phyloP scores from a whole-genome alignment of 2,888 invertebrate species.

The Zeuzera pyrina region DNA sequence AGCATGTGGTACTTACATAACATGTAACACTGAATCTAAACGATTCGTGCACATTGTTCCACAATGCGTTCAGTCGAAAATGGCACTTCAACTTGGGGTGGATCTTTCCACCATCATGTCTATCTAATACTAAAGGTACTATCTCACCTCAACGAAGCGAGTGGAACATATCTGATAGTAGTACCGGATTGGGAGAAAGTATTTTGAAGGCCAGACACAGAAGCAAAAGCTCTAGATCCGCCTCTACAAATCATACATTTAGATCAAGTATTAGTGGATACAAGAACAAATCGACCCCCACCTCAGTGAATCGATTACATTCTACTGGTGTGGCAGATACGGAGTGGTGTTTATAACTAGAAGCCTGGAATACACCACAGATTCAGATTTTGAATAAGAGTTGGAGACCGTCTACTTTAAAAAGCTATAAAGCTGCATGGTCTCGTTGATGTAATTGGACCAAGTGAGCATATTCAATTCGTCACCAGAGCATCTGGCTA shows the following conservation, averaged over 20 bases:
- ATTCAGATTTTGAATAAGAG: too few relatives aligned
- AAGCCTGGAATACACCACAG: too few relatives aligned
- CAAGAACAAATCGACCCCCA: constrained; percentile 9
- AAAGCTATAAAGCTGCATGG: too few relatives aligned
- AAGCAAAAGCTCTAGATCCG: constrained; percentile 5
- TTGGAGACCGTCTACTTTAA: too few relatives aligned
- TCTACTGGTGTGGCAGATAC: too few relatives aligned
- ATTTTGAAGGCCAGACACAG: constrained; percentile 13
- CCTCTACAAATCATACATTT: constrained; percentile 12
- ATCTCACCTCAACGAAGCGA: constrained; percentile 13
- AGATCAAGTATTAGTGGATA: constrained; percentile 10
- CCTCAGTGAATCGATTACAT: too few relatives aligned
- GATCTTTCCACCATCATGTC: constrained; percentile 19
- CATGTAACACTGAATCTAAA: constrained; percentile 8
- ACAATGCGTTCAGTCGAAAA: constrained; percentile 10
- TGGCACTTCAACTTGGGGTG: constrained; percentile 14
- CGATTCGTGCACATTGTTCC: constrained; percentile 1
- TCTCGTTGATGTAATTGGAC: too few relatives aligned
- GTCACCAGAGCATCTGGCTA: too few relatives aligned
- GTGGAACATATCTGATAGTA: constrained; percentile 13
- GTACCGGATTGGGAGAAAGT: constrained; percentile 11
- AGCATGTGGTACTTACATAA: constrained; percentile 5
- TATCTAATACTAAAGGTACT: constrained; percentile 16
- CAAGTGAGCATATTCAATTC: too few relatives aligned
- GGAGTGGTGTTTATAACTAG: too few relatives aligned